Evolutionary conservation across 2,113 vertebrate genomes (phyloP).

Genomic region (Cacatua alba): DNA sequence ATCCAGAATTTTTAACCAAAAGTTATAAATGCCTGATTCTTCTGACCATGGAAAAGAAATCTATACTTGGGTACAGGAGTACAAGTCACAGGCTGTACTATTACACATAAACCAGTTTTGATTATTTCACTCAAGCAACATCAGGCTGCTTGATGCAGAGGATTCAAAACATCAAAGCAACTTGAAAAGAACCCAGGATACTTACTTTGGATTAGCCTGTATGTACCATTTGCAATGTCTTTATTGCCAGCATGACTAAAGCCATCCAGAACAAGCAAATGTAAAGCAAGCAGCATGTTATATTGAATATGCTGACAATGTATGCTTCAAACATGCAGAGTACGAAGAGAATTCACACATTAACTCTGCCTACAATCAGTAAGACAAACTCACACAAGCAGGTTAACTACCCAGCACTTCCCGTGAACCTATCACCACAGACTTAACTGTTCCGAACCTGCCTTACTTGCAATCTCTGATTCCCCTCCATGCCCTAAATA

Average conservation of each 20-base stretch:
- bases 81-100: neutral
- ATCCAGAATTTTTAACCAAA: neutral
- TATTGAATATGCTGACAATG: neutral
- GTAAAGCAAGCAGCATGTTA: neutral
- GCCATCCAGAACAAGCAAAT: neutral
- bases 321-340: fast-evolving
- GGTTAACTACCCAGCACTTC: neutral
- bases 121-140: neutral
- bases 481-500: fast-evolving
- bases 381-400: neutral
- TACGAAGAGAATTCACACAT: neutral
- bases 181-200: neutral
- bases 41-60: neutral
- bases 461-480: neutral
- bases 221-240: fast-evolving
- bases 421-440: neutral
- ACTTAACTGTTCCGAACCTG: neutral
- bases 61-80: neutral
- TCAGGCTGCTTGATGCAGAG: neutral
- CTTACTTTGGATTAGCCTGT: neutral
- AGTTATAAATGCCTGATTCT: neutral
- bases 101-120: neutral
- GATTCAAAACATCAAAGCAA: neutral
- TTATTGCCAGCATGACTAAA: neutral
- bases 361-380: neutral